Conservation (phyloP, 2,113 vertebrate species). For the Empidonax traillii region DNA sequence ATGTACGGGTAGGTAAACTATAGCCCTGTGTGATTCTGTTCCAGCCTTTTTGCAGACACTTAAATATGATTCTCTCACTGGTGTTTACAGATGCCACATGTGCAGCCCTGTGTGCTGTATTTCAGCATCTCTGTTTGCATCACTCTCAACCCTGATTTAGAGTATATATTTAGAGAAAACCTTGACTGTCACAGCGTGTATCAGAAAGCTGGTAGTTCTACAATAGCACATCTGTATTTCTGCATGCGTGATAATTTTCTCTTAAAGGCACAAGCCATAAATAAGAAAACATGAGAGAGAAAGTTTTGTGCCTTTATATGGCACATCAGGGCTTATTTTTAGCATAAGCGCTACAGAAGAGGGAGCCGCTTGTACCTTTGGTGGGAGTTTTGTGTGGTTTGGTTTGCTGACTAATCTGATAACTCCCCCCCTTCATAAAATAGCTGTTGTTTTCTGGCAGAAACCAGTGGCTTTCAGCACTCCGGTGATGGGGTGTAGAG, state of each 20-base stretch:
- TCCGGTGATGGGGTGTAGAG: neutral
- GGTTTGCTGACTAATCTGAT: constrained; percentile 27
- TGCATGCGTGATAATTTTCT: neutral
- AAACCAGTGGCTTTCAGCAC: neutral
- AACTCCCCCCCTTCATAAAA: neutral
- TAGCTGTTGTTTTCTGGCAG: constrained; percentile 28
- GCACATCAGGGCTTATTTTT: constrained; percentile 20
- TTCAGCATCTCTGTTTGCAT: neutral
- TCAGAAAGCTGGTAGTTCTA: neutral
- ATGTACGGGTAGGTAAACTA: neutral
- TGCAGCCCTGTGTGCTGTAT: neutral
- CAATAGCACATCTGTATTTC: neutral
- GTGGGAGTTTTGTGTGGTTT: neutral
- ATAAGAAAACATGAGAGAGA: neutral
- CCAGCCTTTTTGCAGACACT: neutral
- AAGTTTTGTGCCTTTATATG: constrained; percentile 15
- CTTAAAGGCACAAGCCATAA: neutral
- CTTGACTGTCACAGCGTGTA: neutral
- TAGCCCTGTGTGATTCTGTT: neutral
- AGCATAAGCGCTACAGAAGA: neutral
- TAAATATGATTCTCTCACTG: rapidly evolving
- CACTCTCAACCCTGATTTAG: neutral
- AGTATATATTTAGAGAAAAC: neutral
- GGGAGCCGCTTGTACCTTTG: constrained; percentile 7
- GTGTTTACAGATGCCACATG: neutral